Evolutionary conservation across 2,113 vertebrate species (phyloP).

Genomic region (Microcebus tavaratra): DNA sequence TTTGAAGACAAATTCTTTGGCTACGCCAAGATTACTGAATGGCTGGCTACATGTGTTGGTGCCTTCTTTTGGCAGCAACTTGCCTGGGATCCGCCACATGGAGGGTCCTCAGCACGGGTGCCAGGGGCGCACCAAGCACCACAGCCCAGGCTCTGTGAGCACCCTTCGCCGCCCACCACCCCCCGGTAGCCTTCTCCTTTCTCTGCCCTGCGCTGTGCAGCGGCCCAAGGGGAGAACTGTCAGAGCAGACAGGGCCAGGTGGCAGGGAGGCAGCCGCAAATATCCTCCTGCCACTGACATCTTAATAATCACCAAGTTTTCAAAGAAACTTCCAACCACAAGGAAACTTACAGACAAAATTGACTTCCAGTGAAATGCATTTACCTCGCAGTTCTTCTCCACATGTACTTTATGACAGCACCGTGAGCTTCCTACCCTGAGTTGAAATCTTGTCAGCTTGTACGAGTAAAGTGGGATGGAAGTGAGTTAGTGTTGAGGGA

Average conservation of each 20-base stretch:
- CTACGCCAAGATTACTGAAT: background rate
- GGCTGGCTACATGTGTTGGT: rapidly evolving
- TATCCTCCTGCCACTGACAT: constrained; percentile 43
- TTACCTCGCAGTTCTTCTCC: constrained; percentile 61
- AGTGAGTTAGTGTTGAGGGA: background rate
- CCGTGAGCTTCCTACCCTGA: constrained; percentile 12
- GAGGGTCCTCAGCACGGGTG: background rate
- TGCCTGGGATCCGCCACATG: background rate
- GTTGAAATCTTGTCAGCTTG: constrained; percentile 67
- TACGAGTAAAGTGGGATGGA: constrained; percentile 40
- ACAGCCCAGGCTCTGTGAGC: background rate
- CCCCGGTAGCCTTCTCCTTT: background rate
- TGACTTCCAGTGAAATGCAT: constrained; percentile 69
- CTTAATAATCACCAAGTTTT: constrained; percentile 67
- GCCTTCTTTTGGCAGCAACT: background rate
- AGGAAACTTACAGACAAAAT: constrained; percentile 66
- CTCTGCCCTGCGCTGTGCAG: background rate
- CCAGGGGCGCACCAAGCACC: rapidly evolving
- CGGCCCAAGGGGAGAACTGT: background rate
- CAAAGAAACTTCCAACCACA: constrained; percentile 70
- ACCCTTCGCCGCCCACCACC: background rate
- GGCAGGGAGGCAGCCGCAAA: background rate
- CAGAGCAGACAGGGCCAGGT: background rate
- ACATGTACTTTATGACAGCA: constrained; percentile 54
- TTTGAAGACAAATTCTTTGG: background rate